These are phyloP conservation scores for Molothrus ater DNA, from an alignment of 2,797 vertebrate species.

Conservation along the genomic window DNA sequence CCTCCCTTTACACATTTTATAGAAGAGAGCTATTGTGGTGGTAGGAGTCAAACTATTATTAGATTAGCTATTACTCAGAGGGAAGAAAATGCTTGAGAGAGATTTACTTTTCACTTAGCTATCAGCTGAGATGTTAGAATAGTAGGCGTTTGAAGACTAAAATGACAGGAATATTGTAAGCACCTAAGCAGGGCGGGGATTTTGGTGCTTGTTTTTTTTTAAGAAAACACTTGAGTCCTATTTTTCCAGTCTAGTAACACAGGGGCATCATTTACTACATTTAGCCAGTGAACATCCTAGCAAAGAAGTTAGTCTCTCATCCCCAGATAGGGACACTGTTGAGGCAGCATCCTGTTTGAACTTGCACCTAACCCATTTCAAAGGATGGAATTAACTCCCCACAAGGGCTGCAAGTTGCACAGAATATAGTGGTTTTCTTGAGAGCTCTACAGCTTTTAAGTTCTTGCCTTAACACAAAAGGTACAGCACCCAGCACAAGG, in stretches of 20 bases:
- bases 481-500: background rate
- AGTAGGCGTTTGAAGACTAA: constrained; percentile 59
- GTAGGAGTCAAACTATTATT: constrained; percentile 60
- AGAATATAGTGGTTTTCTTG: background rate
- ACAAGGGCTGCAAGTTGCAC: background rate
- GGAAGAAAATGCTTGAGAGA: constrained; percentile 51
- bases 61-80: constrained; percentile 56
- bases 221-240: background rate
- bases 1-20: background rate
- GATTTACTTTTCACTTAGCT: constrained; percentile 44
- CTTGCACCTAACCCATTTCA: background rate
- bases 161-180: constrained; percentile 56
- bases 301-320: background rate
- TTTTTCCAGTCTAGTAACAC: background rate
- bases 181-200: background rate
- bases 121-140: constrained; percentile 43
- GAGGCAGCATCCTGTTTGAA: background rate
- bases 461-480: background rate
- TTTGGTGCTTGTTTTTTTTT: background rate
- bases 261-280: background rate
- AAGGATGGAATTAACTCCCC: background rate
- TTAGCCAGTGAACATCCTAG: background rate
- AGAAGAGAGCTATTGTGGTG: constrained; percentile 3
- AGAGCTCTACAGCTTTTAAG: background rate
- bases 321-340: background rate